These are phyloP conservation scores for Ceyx melanurus DNA, from an alignment of 2,113 vertebrate species.

Conservation along the genomic window DNA sequence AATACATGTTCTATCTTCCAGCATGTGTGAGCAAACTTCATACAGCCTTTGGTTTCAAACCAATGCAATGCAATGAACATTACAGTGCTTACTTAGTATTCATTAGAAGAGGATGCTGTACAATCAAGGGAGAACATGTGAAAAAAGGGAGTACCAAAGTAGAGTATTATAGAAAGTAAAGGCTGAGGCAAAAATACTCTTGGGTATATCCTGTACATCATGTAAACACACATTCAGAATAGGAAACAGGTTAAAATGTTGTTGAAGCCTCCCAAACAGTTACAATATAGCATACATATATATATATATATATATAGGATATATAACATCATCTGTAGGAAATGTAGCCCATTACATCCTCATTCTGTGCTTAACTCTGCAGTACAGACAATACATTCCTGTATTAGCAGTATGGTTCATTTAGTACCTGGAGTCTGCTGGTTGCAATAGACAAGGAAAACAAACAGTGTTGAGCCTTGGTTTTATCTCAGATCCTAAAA, in stretches of 20 bases:
- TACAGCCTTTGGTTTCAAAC: constrained; percentile 76
- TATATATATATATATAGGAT: not conserved
- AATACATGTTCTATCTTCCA: constrained; percentile 66
- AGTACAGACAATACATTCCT: constrained; percentile 76
- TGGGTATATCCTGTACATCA: constrained; percentile 69
- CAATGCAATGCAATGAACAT: constrained; percentile 44
- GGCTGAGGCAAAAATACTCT: constrained; percentile 78
- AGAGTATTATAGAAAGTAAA: constrained; percentile 61
- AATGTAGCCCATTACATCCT: constrained; percentile 50
- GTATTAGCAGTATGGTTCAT: constrained; percentile 31
- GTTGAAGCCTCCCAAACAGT: constrained; percentile 35
- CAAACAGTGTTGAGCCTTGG: constrained; percentile 4
- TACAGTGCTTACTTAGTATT: constrained; percentile 22
- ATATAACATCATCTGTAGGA: constrained; percentile 22
- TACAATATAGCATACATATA: not conserved
- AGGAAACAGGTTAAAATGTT: constrained; percentile 64
- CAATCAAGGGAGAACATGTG: not conserved
- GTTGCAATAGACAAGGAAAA: constrained; percentile 17
- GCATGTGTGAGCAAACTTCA: constrained; percentile 62
- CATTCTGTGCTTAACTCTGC: constrained; percentile 76
- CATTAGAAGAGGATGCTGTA: constrained; percentile 31
- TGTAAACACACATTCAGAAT: constrained; percentile 74
- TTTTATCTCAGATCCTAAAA: constrained; percentile 16
- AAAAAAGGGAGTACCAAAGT: constrained; percentile 61
- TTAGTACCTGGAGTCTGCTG: constrained; percentile 39